Evolutionary conservation across 2,797 vertebrate species (phyloP).

Genomic region (Gallinago solitaria): DNA sequence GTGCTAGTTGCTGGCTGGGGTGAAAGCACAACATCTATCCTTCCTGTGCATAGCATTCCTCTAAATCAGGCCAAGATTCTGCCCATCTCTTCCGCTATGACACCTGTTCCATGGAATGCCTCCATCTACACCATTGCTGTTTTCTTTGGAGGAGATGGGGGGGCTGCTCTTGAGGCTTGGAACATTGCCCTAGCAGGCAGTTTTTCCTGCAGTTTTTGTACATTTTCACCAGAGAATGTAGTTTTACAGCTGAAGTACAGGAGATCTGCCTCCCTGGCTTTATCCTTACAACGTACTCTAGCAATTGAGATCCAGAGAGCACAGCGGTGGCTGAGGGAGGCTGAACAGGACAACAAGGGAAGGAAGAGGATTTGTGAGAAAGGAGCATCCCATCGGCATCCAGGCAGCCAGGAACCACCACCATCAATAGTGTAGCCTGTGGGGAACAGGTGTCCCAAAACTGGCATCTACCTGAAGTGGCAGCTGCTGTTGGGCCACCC

Average conservation of each 20-base stretch:
- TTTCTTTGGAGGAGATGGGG: not conserved
- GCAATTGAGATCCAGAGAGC: not conserved
- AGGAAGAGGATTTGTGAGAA: not conserved
- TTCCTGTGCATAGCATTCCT: not conserved
- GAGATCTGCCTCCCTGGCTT: not conserved
- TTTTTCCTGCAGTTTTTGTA: not conserved
- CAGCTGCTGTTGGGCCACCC: not conserved
- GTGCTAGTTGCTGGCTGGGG: not conserved
- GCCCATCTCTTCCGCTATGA: not conserved
- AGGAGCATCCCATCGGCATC: not conserved
- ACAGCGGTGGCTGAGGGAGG: accelerated
- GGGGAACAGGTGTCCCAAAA: not conserved
- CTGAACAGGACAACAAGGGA: accelerated
- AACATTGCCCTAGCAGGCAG: not conserved
- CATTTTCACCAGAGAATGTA: not conserved
- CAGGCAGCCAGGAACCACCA: not conserved
- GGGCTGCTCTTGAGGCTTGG: not conserved
- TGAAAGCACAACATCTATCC: not conserved
- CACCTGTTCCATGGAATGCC: not conserved
- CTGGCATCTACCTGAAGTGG: not conserved
- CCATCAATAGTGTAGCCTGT: not conserved
- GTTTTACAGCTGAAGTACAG: not conserved
- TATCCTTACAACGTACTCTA: not conserved
- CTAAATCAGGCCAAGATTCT: not conserved
- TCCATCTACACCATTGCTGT: accelerated